phyloP scores from a whole-genome alignment of 2,113 vertebrate species.

The Amphiprion percula region DNA sequence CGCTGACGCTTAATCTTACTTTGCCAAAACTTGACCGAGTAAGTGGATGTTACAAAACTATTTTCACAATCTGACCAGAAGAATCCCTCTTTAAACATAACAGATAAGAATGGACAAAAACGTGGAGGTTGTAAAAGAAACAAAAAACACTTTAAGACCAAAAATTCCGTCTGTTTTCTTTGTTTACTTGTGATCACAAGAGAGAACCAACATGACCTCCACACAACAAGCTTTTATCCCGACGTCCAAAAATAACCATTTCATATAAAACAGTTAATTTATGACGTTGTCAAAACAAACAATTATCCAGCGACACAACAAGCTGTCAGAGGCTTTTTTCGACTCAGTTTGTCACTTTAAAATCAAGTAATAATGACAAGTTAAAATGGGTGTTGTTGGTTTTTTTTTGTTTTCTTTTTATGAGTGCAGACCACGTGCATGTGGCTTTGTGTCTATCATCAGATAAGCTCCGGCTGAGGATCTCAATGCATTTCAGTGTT shows the following conservation, averaged over 20 bases:
- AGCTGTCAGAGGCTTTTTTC: constrained; percentile 45
- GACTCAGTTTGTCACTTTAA: constrained; percentile 25
- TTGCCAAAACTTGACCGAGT: background rate
- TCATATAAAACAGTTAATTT: constrained; percentile 40
- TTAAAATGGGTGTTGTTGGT: background rate
- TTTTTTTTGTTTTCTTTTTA: background rate
- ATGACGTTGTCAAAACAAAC: constrained; percentile 42
- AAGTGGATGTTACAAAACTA: background rate
- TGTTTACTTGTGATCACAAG: constrained; percentile 32
- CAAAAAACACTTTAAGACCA: constrained; percentile 6
- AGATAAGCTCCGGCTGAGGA: constrained; percentile 20
- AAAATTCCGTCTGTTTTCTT: background rate
- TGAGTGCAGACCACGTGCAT: background rate
- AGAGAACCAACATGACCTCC: constrained; percentile 24
- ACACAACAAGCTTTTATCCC: constrained; percentile 42
- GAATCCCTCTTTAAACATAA: background rate
- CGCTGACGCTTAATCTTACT: no score
- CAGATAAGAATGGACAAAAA: background rate
- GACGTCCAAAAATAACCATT: constrained; percentile 43
- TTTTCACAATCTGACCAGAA: constrained; percentile 1
- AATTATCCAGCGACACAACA: constrained; percentile 7
- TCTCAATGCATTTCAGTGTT: constrained; percentile 29
- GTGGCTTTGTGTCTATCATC: constrained; percentile 18
- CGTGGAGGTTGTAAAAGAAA: background rate
- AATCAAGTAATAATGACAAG: constrained; percentile 1